Evolutionary conservation across 2,888 invertebrate genomes (phyloP), one percentile per base, ranked within the genome.

Genomic region (Pyralis farinalis): DNA sequence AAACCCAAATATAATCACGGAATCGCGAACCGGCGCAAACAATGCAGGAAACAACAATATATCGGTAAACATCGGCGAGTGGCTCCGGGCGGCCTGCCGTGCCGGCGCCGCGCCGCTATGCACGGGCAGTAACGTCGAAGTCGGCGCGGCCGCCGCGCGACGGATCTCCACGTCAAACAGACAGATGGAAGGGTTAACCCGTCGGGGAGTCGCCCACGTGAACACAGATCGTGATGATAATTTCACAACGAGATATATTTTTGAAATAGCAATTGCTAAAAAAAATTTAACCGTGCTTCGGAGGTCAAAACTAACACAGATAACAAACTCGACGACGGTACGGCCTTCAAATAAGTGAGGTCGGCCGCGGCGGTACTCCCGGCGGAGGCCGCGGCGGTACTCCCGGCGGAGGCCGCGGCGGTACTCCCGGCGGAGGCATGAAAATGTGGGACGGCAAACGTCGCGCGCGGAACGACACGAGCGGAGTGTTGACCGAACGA

Each of bases 1-100:
- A 59, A 59, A 64, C 63, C 62, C 63, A 55, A 55, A 66, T 63
- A 65, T 63, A 63, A 75, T 76, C 77, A 76, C 78, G 72, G 55
- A 71, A 65, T 51, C 53, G 51, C 54, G 49, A 48, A 49, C 59
- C 47, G 48, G 38, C 20, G 44, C 64, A 61, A 63, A 75, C 75
- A 77, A 75, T 60, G 44, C 45, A 34, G 47, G 55, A 65, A 61
- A 65, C 69, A 70, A 75, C 73, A 73, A 71, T 65, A 61, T 66
- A 56, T 57, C 53, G 51, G 60, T 59, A 70, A 73, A 74, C 64
- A 73, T 58, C 48, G 53, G 45, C n/a, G n/a, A n/a, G n/a, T 10
- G 38, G 41, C 40, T 39, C 45, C 40, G 1, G 29, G 29, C 30
- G 11, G 10, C 29, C 5, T 10, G 5, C 7, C 3, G 20, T 36